A percentile compares a stretch with the other conserved stretches of the same genome.
These are phyloP conservation scores for Crossaster papposus DNA, from an alignment of 53 echinoderm and acorn worm genomes.

Conservation along the genomic window DNA sequence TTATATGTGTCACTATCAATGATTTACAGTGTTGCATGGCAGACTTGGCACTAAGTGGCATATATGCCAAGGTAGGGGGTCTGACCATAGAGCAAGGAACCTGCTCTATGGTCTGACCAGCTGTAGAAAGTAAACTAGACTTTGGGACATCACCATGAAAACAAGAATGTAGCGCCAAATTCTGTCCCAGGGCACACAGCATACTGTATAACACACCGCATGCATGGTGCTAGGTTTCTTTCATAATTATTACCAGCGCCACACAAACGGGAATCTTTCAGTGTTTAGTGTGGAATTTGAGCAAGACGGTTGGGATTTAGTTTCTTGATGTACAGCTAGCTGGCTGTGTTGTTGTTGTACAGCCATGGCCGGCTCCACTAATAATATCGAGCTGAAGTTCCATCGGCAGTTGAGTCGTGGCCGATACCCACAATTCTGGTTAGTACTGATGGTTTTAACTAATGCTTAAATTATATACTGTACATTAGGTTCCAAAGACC, in stretches of 20 bases:
- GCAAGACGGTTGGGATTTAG: background rate
- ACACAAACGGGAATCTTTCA: too few relatives aligned
- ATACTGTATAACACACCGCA: too few relatives aligned
- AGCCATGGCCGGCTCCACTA: background rate
- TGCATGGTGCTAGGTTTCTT: too few relatives aligned
- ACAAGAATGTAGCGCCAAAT: background rate
- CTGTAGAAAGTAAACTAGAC: constrained; percentile 10
- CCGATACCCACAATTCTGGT: constrained; percentile 9
- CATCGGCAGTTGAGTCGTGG: constrained; percentile 17
- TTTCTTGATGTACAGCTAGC: too few relatives aligned
- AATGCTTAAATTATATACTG: background rate
- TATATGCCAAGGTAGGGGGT: too few relatives aligned
- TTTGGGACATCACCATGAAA: constrained; percentile 34
- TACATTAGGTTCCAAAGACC: too few relatives aligned
- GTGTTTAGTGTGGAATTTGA: background rate
- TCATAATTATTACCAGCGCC: too few relatives aligned
- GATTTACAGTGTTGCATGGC: constrained; percentile 1
- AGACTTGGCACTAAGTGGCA: background rate
- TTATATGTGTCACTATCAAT: background rate
- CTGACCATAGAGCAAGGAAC: too few relatives aligned
- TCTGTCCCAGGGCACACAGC: too few relatives aligned
- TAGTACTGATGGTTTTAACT: background rate
- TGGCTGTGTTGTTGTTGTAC: background rate
- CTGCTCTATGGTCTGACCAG: background rate
- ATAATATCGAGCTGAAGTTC: background rate